Evolutionary conservation across 1,140 invertebrate genomes (phyloP), one percentile per base, ranked within the genome.

Genomic region (Temnothorax curvispinosus): DNA sequence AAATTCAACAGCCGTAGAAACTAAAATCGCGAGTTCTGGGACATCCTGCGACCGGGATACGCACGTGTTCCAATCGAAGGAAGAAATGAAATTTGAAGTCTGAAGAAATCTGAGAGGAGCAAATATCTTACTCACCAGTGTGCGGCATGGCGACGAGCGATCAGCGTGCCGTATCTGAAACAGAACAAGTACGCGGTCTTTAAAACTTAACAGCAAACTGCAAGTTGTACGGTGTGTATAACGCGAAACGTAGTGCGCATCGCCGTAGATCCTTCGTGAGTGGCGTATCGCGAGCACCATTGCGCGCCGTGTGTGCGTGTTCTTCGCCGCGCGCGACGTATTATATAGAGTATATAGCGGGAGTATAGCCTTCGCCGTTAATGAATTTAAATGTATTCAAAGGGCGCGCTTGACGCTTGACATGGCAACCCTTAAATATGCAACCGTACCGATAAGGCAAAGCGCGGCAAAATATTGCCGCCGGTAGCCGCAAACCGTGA

Each of bases 361-460:
- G 87, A 88, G 89, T 89, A 87, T 78, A 90, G 89, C 85, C 89
- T 90, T 88, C 87, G 78, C 76, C 87, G 82, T 82, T 95, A 95
- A 95, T 95, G 92, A 94, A 95, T 95, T 95, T 95, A 94, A 95
- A 95, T 95, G 90, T 95, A 94, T 94, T 94, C 94, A 94, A 94
- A 94, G 94, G 93, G 94, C 93, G 93, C 91, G 93, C 92, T 92
- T 94, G 92, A 92, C 91, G 93, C 93, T 94, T 93, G 94, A 94
- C 93, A 94, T 92, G 94, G 92, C 94, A 93, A 93, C 94, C 94
- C 93, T 94, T 94, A 94, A 94, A 93, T 94, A 94, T 94, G 92
- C 93, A 93, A 93, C 87, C 77, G 86, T 89, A 91, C 90, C 92
- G 91, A 93, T 93, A 93, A 93, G 87, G 87, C 41, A 89, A 92